phyloP scores from a whole-genome alignment of 1,140 invertebrate species.

The Sycophila sp. region DNA sequence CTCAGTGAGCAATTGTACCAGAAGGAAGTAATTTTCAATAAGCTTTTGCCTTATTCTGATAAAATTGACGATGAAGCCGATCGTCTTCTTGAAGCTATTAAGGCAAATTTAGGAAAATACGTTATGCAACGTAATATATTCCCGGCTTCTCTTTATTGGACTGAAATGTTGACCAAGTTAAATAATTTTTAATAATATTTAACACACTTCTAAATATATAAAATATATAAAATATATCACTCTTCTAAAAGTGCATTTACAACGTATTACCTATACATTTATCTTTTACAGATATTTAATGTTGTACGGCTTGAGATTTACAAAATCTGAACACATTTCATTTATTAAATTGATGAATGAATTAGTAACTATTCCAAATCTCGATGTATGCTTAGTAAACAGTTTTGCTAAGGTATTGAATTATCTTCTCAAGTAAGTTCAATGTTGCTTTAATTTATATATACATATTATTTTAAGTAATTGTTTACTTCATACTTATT shows the following conservation, averaged over 20 bases:
- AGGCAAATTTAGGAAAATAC: slow-evolving; percentile 74
- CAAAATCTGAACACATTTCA: slow-evolving; percentile 88
- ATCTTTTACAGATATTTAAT: slow-evolving; percentile 76
- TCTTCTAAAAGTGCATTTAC: too few relatives aligned
- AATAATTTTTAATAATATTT: slow-evolving; percentile 7
- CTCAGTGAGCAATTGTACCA: slow-evolving; percentile 53
- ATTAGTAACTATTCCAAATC: slow-evolving; percentile 77
- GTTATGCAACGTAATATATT: slow-evolving; percentile 76
- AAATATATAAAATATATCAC: too few relatives aligned
- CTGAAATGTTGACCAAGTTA: slow-evolving; percentile 72
- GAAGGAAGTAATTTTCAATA: slow-evolving; percentile 74
- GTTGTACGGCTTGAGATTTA: slow-evolving; percentile 86
- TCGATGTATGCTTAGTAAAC: slow-evolving; percentile 78
- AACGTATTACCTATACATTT: neutral
- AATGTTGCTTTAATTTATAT: neutral
- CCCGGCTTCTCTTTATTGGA: slow-evolving; percentile 74
- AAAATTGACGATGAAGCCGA: slow-evolving; percentile 74
- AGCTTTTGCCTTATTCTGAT: slow-evolving; percentile 74
- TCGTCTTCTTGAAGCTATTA: slow-evolving; percentile 71
- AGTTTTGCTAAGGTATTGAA: slow-evolving; percentile 72
- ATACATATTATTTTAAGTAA: neutral
- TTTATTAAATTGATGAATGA: slow-evolving; percentile 86
- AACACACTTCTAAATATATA: neutral
- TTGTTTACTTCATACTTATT: neutral
- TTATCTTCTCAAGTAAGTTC: slow-evolving; percentile 69